Conservation (phyloP, 2,113 vertebrate genomes). For the Pithys albifrons region DNA sequence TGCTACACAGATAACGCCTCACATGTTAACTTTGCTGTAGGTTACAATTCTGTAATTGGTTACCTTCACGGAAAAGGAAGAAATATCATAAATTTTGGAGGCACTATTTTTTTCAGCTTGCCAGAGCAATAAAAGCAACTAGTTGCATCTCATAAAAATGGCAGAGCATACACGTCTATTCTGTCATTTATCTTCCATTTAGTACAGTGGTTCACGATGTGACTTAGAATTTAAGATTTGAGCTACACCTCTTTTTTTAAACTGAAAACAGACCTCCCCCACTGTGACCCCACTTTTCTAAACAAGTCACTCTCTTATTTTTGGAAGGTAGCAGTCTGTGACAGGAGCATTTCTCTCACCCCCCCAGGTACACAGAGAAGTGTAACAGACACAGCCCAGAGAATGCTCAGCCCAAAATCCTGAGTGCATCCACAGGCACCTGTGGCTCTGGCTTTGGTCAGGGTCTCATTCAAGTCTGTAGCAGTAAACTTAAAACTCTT, state of each 20-base stretch:
- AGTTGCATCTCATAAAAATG: not conserved
- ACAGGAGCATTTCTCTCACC: not conserved
- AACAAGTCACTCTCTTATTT: not conserved
- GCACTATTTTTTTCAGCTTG: not conserved
- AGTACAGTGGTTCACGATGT: not conserved
- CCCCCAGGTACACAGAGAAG: not conserved
- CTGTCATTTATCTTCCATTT: not conserved
- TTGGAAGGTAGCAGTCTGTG: not conserved
- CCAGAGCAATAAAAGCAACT: not conserved
- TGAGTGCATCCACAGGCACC: not conserved
- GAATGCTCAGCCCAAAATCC: not conserved
- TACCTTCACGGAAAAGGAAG: not conserved
- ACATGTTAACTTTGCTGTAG: not conserved
- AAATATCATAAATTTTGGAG: not conserved
- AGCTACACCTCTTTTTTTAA: not conserved
- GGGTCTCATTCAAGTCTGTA: not conserved
- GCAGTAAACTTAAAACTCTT: not conserved
- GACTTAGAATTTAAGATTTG: not conserved
- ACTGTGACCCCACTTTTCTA: not conserved
- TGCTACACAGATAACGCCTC: not conserved
- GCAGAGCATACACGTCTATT: not conserved
- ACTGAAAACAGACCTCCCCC: accelerated
- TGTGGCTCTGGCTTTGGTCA: not conserved
- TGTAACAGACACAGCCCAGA: not conserved
- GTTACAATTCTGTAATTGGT: not conserved